Conservation (phyloP, 2,113 vertebrate genomes). For the Zosterops japonicus region DNA sequence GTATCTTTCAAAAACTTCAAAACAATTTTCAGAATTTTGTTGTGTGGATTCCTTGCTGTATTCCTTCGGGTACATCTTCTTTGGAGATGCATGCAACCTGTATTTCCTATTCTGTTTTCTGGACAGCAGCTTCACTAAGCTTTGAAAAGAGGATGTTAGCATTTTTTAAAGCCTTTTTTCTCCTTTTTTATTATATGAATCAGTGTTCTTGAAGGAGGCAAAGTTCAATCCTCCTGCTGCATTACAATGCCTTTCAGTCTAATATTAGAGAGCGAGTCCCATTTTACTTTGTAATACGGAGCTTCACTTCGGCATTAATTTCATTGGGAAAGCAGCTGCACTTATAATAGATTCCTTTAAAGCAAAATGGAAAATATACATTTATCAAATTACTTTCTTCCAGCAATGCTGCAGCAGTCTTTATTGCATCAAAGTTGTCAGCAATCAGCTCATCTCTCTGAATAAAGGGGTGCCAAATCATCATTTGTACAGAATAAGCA, state of each 20-base stretch:
- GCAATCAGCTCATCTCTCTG: conserved; percentile 64
- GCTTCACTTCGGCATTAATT: conserved; percentile 75
- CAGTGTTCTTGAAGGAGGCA: conserved; percentile 75
- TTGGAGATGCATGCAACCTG: not conserved
- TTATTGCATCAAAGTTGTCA: conserved; percentile 70
- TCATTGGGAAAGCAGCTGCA: conserved; percentile 74
- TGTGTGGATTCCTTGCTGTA: not conserved
- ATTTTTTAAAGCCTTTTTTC: conserved; percentile 75
- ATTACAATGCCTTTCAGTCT: conserved; percentile 76
- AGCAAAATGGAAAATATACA: conserved; percentile 77
- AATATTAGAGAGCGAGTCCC: conserved; percentile 74
- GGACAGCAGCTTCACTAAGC: conserved; percentile 44
- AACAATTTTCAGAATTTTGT: conserved; percentile 19
- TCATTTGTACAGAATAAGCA: conserved; percentile 50
- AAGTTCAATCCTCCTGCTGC: conserved; percentile 74
- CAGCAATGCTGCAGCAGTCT: conserved; percentile 63
- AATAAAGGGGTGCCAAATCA: conserved; percentile 59
- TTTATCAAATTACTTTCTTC: conserved; percentile 77
- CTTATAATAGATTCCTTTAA: conserved; percentile 78
- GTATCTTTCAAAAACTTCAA: conserved; percentile 17
- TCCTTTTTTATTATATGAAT: conserved; percentile 74
- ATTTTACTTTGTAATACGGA: conserved; percentile 79
- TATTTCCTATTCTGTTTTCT: conserved; percentile 61
- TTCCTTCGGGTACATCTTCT: conserved; percentile 26
- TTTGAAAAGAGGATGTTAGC: conserved; percentile 68